Conservation (phyloP, 2,113 vertebrate species). For the Colius striatus region DNA sequence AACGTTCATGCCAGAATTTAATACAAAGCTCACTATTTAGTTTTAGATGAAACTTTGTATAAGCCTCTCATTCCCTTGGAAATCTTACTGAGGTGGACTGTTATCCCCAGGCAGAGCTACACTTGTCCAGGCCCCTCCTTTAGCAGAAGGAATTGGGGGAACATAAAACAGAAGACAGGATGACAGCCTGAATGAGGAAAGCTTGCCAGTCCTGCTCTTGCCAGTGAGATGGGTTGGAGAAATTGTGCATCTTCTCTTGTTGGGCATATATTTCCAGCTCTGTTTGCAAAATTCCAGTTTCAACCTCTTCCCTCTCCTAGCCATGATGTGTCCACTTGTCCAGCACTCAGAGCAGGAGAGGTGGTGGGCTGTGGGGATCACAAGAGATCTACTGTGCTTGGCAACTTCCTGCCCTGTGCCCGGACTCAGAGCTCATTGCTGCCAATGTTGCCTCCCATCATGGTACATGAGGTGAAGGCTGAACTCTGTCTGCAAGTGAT, state of each 20-base stretch:
- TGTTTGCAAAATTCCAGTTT: background rate
- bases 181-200: background rate
- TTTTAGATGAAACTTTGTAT: background rate
- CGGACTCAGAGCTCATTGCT: background rate
- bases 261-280: background rate
- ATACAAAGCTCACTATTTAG: background rate
- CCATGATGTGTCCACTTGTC: fast-evolving
- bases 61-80: background rate
- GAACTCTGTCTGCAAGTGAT: background rate
- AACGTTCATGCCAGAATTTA: background rate
- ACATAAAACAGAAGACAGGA: fast-evolving
- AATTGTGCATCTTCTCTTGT: background rate
- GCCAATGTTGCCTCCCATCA: background rate
- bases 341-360: background rate
- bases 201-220: background rate
- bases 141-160: background rate
- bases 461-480: background rate
- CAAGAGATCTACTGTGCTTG: background rate
- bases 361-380: background rate
- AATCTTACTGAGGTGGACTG: background rate
- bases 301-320: background rate
- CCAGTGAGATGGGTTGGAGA: background rate
- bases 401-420: background rate
- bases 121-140: background rate
- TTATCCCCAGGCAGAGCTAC: background rate